Percentiles rank a stretch among this genome's conserved stretches.
Conservation (phyloP, 2,113 vertebrate genomes). For the Ploceus nigricollis region DNA sequence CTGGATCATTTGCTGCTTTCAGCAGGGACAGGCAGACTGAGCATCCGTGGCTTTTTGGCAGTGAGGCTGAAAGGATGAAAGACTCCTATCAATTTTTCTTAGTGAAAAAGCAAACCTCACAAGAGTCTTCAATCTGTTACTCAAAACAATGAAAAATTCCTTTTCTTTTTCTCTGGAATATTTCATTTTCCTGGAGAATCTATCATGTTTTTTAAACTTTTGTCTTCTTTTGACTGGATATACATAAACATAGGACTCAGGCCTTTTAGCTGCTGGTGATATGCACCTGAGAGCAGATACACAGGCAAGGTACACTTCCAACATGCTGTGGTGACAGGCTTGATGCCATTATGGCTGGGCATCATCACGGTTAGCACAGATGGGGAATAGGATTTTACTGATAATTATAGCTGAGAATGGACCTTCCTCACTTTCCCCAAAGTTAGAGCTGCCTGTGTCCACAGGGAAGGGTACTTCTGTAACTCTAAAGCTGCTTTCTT, state of each 20-base stretch:
- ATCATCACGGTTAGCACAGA: rapidly evolving
- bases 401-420: background rate
- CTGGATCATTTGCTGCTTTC: slow-evolving; percentile 43
- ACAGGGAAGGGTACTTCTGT: background rate
- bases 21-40: slow-evolving; percentile 19
- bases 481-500: background rate
- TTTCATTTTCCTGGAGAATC: background rate
- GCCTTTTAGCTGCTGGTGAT: background rate
- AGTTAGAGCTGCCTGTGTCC: background rate
- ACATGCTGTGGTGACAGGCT: background rate
- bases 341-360: background rate
- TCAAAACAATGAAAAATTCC: background rate
- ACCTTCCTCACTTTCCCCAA: background rate
- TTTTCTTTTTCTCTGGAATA: background rate
- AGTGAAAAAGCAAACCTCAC: background rate
- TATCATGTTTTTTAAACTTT: background rate
- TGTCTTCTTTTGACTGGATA: background rate
- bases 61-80: slow-evolving; percentile 7
- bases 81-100: background rate
- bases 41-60: background rate
- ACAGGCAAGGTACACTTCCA: background rate
- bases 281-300: background rate
- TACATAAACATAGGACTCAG: background rate
- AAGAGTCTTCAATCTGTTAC: background rate
- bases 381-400: background rate